These are phyloP conservation scores for Gadopsis marmoratus DNA, from an alignment of 2,797 vertebrate genomes.

Conservation along the genomic window DNA sequence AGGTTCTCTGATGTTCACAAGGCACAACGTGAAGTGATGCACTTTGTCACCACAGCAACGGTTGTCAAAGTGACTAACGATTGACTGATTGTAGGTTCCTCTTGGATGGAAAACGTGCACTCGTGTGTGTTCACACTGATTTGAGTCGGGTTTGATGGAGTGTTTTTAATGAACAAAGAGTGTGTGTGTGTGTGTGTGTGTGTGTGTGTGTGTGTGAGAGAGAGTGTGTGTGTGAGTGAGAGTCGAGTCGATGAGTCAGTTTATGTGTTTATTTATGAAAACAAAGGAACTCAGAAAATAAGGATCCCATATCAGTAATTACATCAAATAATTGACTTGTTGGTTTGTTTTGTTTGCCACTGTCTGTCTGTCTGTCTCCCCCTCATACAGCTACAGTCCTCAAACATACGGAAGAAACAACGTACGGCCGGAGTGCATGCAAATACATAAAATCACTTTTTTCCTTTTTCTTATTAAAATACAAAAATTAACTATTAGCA, in stretches of 20 bases:
- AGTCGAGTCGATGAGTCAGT: constrained; percentile 61
- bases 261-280: constrained; percentile 95
- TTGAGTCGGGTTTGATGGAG: no score
- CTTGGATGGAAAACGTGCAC: no score
- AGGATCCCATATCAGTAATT: constrained; percentile 92
- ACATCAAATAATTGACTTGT: constrained; percentile 89
- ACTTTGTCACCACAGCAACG: no score
- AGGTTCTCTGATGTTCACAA: no score
- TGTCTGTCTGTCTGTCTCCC: constrained; percentile 13
- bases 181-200: no score
- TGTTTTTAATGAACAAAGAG: no score
- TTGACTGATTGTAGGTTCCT: no score
- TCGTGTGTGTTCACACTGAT: no score
- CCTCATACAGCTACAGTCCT: constrained; percentile 94
- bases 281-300: constrained; percentile 91
- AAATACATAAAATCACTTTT: constrained; percentile 93
- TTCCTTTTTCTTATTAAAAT: constrained; percentile 87
- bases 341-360: constrained; percentile 77
- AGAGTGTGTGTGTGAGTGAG: constrained; percentile 23
- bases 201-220: no score
- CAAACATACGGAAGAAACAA: constrained; percentile 90
- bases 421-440: constrained; percentile 94
- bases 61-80: no score
- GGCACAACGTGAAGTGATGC: no score
- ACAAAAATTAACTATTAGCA: constrained; percentile 89